Evolutionary conservation across 2,888 invertebrate genomes (phyloP).

Genomic region (Pollenia labialis): DNA sequence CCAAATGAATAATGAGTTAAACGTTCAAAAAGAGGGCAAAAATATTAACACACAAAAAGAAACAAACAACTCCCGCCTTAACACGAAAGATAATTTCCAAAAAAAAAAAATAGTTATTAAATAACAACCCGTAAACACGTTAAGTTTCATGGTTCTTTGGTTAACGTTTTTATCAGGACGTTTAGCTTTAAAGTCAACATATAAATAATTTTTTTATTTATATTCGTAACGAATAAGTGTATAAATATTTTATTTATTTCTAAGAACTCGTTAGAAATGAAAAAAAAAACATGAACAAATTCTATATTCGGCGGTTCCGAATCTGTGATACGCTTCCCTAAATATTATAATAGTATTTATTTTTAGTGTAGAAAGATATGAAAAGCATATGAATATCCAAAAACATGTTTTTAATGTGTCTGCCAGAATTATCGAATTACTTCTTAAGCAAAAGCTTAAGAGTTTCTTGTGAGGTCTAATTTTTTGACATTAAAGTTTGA

Average conservation of each 20-base stretch:
- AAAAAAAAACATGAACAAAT: no score
- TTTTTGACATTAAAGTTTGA: no score
- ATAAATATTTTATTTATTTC: slow-evolving; percentile 5
- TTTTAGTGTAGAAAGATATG: no score
- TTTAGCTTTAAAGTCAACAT: slow-evolving; percentile 21
- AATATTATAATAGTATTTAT: no score
- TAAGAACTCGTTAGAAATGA: not conserved
- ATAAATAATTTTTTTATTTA: not conserved
- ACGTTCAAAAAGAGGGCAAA: slow-evolving; percentile 9
- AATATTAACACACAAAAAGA: not conserved
- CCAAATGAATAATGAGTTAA: slow-evolving; percentile 50
- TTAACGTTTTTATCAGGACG: slow-evolving; percentile 35
- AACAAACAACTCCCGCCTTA: not conserved
- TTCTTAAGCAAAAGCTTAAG: no score
- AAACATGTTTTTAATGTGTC: no score
- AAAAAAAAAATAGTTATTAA: slow-evolving; percentile 78
- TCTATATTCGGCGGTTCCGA: no score
- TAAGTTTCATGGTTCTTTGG: slow-evolving; percentile 34
- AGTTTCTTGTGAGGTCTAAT: no score
- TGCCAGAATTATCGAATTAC: no score
- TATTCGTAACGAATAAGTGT: not conserved
- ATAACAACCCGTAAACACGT: slow-evolving; percentile 77
- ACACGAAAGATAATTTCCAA: slow-evolving; percentile 14
- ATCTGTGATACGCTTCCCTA: no score
- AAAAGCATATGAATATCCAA: no score